Conservation (phyloP, 2,888 invertebrate species). For the Abscondita cerata region DNA sequence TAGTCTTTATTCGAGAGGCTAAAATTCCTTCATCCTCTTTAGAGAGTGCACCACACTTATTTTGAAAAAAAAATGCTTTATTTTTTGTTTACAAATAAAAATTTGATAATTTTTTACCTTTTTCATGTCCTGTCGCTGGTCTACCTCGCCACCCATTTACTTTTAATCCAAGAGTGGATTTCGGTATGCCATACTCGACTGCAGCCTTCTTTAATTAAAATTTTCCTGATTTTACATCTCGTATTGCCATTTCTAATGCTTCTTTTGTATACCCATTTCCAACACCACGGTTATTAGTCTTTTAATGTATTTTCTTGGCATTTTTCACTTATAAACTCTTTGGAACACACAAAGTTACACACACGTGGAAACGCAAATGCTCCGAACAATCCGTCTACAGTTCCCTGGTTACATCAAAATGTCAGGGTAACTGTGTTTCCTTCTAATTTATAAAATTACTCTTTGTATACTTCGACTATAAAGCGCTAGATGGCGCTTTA, state of each 20-base stretch:
- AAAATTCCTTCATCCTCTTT: too few relatives aligned
- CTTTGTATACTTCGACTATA: background rate
- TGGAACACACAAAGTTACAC: too few relatives aligned
- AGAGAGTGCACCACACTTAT: slow-evolving; percentile 2
- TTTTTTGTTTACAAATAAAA: too few relatives aligned
- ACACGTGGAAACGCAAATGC: background rate
- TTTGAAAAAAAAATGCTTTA: too few relatives aligned
- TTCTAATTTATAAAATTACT: background rate
- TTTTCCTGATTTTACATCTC: too few relatives aligned
- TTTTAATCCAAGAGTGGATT: slow-evolving; percentile 12
- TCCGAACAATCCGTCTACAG: background rate
- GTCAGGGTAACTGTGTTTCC: background rate
- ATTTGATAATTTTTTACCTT: too few relatives aligned
- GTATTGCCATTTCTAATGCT: too few relatives aligned
- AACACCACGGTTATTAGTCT: background rate
- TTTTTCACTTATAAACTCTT: background rate
- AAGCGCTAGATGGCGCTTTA: background rate
- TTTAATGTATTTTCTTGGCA: background rate
- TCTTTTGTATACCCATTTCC: too few relatives aligned
- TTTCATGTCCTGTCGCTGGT: background rate
- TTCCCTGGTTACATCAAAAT: background rate
- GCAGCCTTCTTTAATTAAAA: slow-evolving; percentile 10
- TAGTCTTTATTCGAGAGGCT: too few relatives aligned
- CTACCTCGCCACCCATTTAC: slow-evolving; percentile 9
- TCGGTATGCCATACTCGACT: slow-evolving; percentile 1